phyloP scores from a whole-genome alignment of 2,888 invertebrate genomes.

The Toxonevra muliebris region DNA sequence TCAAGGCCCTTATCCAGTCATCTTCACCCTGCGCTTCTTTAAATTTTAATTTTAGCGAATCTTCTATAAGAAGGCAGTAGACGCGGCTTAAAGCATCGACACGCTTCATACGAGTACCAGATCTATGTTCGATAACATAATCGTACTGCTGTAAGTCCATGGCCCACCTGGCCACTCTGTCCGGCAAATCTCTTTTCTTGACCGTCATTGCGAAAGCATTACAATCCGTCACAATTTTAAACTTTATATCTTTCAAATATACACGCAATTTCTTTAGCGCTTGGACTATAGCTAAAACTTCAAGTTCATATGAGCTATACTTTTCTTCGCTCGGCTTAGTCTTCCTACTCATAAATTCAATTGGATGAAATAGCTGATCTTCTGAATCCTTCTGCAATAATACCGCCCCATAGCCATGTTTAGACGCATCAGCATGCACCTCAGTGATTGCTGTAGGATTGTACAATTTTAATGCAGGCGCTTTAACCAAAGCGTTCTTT shows the following conservation, averaged over 20 bases:
- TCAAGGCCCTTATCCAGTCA: constrained; percentile 19
- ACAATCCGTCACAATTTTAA: constrained; percentile 20
- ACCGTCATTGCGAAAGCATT: constrained; percentile 35
- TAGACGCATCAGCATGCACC: constrained; percentile 40
- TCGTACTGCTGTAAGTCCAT: constrained; percentile 9
- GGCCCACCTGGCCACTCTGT: constrained; percentile 16
- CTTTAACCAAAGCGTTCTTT: constrained; percentile 23
- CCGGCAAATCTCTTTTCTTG: constrained; percentile 45
- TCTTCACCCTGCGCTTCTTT: constrained; percentile 23
- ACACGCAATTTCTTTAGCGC: constrained; percentile 43
- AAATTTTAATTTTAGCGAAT: constrained; percentile 14
- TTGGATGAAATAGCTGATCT: neutral
- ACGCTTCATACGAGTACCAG: constrained; percentile 28
- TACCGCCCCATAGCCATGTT: constrained; percentile 37
- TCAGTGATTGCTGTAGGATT: too few species aligned
- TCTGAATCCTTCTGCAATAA: too few species aligned
- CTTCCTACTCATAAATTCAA: constrained; percentile 33
- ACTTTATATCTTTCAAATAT: constrained; percentile 46
- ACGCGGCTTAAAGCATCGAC: constrained; percentile 38
- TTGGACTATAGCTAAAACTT: constrained; percentile 34
- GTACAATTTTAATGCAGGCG: too few species aligned
- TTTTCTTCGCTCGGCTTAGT: constrained; percentile 31
- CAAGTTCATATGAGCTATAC: constrained; percentile 42
- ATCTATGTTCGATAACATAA: constrained; percentile 4
- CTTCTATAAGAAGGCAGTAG: constrained; percentile 25